Conservation (phyloP, 2,797 vertebrate species). For the Cryptoprocta ferox region DNA sequence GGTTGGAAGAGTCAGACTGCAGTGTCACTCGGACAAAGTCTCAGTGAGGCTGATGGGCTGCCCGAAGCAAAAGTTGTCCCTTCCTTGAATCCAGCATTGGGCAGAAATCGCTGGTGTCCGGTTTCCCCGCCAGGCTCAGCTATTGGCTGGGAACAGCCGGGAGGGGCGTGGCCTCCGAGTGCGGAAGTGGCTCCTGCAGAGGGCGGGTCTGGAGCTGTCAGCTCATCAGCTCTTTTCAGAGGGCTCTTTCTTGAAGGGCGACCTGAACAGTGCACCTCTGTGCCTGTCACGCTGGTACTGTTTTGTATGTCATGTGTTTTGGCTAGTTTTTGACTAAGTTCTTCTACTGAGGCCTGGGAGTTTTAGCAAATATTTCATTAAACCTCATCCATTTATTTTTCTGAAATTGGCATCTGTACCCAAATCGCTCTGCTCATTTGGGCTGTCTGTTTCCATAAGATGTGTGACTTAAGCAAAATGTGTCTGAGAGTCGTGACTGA, state of each 20-base stretch:
- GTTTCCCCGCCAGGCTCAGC: not conserved
- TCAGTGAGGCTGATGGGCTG: not conserved
- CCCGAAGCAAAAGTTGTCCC: not conserved
- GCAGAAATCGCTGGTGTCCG: rapidly evolving
- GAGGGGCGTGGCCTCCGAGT: not conserved
- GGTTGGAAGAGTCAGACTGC: not conserved
- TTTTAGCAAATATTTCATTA: slow-evolving; percentile 22
- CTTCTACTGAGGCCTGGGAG: not conserved
- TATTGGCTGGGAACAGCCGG: too few relatives aligned
- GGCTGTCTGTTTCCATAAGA: not conserved
- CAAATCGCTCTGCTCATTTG: not conserved
- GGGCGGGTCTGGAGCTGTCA: not conserved
- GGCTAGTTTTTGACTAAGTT: not conserved
- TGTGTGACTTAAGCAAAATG: not conserved
- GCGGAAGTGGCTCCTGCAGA: not conserved
- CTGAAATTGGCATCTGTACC: not conserved
- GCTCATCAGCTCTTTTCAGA: not conserved
- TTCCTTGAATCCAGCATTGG: not conserved
- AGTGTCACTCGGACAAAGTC: not conserved
- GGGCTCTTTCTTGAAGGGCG: not conserved
- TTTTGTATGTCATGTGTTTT: not conserved
- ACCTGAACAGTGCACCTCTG: not conserved
- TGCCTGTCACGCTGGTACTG: not conserved
- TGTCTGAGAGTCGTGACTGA: not conserved
- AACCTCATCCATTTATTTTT: not conserved